Conservation (phyloP, 2,797 vertebrate genomes). For the Microhierax caerulescens region DNA sequence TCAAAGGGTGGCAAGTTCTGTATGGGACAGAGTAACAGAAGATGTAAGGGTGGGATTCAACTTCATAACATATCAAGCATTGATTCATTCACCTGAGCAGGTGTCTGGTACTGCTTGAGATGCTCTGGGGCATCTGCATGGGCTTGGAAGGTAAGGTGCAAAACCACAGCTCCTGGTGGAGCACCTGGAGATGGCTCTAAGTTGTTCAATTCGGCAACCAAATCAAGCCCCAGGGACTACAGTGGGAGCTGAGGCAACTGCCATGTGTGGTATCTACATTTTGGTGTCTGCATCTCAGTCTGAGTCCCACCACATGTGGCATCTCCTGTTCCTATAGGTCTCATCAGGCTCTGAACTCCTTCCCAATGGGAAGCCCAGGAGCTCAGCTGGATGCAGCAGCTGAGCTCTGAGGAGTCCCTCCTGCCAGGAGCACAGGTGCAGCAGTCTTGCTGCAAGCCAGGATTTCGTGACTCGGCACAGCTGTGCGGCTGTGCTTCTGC, state of each 20-base stretch:
- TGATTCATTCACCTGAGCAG: neutral
- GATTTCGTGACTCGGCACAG: neutral
- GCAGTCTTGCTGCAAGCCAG: neutral
- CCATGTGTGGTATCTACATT: fast-evolving
- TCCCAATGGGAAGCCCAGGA: fast-evolving
- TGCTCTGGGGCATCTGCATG: neutral
- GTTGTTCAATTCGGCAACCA: neutral
- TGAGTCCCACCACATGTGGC: no score
- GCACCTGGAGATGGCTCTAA: neutral
- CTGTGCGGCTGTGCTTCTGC: neutral
- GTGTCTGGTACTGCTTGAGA: neutral
- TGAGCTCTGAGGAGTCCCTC: neutral
- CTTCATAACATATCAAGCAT: neutral
- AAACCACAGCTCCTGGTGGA: neutral
- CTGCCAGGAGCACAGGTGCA: fast-evolving
- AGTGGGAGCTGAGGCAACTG: neutral
- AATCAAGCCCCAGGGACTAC: neutral
- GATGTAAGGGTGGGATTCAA: neutral
- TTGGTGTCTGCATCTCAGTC: neutral
- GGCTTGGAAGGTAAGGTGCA: neutral
- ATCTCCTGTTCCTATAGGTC: neutral
- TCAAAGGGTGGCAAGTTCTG: neutral
- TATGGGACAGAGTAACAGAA: neutral
- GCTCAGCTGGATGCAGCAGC: neutral
- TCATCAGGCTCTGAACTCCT: neutral